Evolutionary conservation across 2,797 vertebrate genomes (phyloP), one percentile per base, ranked within the genome.

Genomic region (Pseudotriccus pelzelni): DNA sequence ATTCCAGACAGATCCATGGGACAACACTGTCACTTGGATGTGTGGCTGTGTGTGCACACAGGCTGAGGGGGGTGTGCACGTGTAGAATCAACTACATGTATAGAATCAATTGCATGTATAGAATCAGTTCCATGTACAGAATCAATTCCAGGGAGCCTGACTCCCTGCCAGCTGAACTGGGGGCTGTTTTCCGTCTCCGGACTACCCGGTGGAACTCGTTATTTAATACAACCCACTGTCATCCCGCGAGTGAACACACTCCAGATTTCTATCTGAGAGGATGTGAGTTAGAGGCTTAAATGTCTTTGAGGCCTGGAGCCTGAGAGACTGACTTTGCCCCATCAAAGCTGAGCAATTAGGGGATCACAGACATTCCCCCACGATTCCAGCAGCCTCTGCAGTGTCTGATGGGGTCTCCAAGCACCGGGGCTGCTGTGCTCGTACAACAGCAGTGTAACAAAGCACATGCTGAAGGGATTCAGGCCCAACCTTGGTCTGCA

Each of bases 191-290:
- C 80, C 85, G 73, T 80, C 68, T 85, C 89, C 83, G 84, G 73
- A 75, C 89, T 90, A 75, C 79, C 50, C 59, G 46, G 36, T 52
- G 68, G 34, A 79, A 76, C 76, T 87, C 1, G 15, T 68, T 47
- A 64, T 95, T 94, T 88, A 68, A 83, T 60, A 80, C 43, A 86
- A 77, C 55, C 90, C 90, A 43, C 84, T 88, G 37, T 73, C 90
- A 77, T 76, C 81, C 84, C 50, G 0, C 53, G 88, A 86, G 64
- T 24, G 81, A 93, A 86, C 83, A 80, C 22, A 8, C 77, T 94
- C 90, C 90, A 91, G 90, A 76, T 84, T 93, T 94, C 81, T 83
- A 63, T 90, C 86, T 69, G 80, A 66, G 87, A 30, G 77, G 79
- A 63, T 46, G 52, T 36, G 90, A 93, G 72, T 83, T 77, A 82